A percentile compares a stretch with the other conserved stretches of the same genome.
phyloP scores from a whole-genome alignment of 2,797 vertebrate genomes.

The Cuniculus paca region DNA sequence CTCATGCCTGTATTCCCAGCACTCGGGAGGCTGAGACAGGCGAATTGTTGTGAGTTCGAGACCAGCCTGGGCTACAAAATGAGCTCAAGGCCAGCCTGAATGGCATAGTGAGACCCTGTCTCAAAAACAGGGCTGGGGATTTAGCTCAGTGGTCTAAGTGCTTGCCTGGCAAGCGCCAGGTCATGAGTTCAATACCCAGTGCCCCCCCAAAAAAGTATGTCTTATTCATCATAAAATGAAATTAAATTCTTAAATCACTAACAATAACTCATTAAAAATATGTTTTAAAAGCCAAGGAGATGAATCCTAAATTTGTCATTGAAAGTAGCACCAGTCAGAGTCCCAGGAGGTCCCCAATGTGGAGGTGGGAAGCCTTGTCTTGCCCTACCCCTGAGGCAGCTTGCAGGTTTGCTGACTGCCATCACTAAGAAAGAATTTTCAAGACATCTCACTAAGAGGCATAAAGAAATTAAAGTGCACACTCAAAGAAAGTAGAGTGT shows the following conservation, averaged over 20 bases:
- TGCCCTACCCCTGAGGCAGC: neutral
- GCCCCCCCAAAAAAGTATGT: conserved; percentile 1
- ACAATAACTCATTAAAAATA: conserved; percentile 32
- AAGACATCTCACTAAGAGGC: neutral
- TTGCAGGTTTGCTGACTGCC: neutral
- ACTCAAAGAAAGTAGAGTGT: neutral
- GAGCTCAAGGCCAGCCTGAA: too few relatives aligned
- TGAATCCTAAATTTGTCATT: conserved; percentile 15
- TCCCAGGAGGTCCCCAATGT: too few relatives aligned
- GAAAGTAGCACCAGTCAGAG: neutral
- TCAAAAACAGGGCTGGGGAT: too few relatives aligned
- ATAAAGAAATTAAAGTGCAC: neutral
- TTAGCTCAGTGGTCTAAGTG: too few relatives aligned
- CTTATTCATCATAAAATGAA: conserved; percentile 50
- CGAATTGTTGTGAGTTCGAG: too few relatives aligned
- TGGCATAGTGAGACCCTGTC: too few relatives aligned
- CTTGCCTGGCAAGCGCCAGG: too few relatives aligned
- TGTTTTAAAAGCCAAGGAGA: neutral
- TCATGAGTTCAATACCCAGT: too few relatives aligned
- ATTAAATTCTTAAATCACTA: conserved; percentile 32
- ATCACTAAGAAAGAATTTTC: neutral
- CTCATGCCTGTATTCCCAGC: too few relatives aligned
- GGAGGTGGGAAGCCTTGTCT: neutral
- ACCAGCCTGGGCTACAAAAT: too few relatives aligned
- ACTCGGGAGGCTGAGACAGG: too few relatives aligned